Conservation (phyloP, 2,888 invertebrate species). For the Tiliacea aurago region DNA sequence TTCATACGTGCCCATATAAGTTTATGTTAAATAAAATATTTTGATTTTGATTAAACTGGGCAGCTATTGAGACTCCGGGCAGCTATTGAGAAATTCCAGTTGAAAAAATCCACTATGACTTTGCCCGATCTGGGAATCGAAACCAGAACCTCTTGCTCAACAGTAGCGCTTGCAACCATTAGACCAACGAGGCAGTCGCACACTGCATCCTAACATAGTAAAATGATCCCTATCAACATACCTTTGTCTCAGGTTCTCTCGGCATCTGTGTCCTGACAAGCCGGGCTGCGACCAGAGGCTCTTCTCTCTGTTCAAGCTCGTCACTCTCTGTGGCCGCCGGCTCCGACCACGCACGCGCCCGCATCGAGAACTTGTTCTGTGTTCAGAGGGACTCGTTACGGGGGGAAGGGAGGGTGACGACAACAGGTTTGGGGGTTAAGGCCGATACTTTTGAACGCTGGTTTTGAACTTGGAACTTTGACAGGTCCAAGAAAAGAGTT, state of each 20-base stretch:
- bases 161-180: too few relatives aligned
- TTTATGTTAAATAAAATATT: too few relatives aligned
- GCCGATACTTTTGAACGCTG: constrained; percentile 54
- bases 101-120: too few relatives aligned
- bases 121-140: too few relatives aligned
- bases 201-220: not conserved
- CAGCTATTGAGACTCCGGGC: not conserved
- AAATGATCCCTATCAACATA: constrained; percentile 50
- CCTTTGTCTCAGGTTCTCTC: constrained; percentile 76
- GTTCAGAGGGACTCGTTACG: constrained; percentile 56
- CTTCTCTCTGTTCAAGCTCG: constrained; percentile 73
- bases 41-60: too few relatives aligned
- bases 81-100: not conserved
- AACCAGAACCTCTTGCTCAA: too few relatives aligned
- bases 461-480: constrained; percentile 1
- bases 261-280: constrained; percentile 81
- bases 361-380: constrained; percentile 95
- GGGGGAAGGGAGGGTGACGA: constrained; percentile 33
- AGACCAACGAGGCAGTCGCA: too few relatives aligned
- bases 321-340: constrained; percentile 84
- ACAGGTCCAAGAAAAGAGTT: not conserved
- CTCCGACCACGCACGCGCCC: constrained; percentile 95
- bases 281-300: constrained; percentile 79
- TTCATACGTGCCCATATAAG: too few relatives aligned
- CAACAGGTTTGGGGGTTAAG: constrained; percentile 17